A percentile compares a stretch with the other conserved stretches of the same genome.
These are phyloP conservation scores for Drosophila lowei DNA, from an alignment of 1,140 invertebrate genomes.

Conservation along the genomic window DNA sequence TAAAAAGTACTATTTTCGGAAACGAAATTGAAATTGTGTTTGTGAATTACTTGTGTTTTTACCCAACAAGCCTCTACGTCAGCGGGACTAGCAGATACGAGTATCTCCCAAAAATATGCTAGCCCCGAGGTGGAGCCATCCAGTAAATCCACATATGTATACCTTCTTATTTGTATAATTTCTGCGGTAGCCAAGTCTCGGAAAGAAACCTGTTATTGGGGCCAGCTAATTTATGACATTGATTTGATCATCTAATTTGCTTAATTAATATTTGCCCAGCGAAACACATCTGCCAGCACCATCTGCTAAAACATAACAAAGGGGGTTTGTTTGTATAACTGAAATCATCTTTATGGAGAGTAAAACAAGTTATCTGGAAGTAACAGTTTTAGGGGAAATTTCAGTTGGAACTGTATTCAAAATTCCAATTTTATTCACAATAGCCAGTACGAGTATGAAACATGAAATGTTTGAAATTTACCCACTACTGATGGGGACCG, in stretches of 20 bases:
- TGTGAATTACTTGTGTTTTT: background rate
- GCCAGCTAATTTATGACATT: conserved; percentile 32
- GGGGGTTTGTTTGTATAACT: background rate
- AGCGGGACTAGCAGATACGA: background rate
- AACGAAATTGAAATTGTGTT: background rate
- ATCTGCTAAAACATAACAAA: conserved; percentile 6
- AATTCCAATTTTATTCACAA: too few relatives aligned
- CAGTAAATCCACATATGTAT: too few relatives aligned
- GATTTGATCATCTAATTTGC: conserved; percentile 54
- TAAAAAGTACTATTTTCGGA: conserved; percentile 13
- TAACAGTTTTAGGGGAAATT: too few relatives aligned
- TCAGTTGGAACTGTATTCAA: too few relatives aligned
- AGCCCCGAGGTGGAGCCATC: too few relatives aligned
- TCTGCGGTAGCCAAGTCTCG: conserved; percentile 37
- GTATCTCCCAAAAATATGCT: background rate
- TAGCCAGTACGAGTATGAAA: too few relatives aligned
- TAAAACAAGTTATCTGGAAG: too few relatives aligned
- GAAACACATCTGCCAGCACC: conserved; percentile 14
- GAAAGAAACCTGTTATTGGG: conserved; percentile 35
- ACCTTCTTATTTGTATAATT: too few relatives aligned
- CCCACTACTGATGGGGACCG: too few relatives aligned
- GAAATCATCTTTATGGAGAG: too few relatives aligned
- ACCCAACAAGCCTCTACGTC: too few relatives aligned
- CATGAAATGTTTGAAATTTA: too few relatives aligned
- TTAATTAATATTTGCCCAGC: conserved; percentile 34